Evolutionary conservation across 2,113 vertebrate species (phyloP).

Genomic region (Sylvilagus bachmani): DNA sequence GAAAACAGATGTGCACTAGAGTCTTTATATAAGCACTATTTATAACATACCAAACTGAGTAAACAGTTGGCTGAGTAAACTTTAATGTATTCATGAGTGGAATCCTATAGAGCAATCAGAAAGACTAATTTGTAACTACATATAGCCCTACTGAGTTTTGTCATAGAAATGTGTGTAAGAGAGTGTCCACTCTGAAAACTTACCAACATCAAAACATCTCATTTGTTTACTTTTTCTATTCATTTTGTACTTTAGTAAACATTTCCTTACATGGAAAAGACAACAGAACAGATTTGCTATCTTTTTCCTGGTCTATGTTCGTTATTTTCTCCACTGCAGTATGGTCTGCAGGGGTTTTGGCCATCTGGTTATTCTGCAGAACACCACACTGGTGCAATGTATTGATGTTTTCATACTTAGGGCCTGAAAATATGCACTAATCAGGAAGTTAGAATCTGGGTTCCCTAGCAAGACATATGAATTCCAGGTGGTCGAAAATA

Average conservation of each 20-base stretch:
- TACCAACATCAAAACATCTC: background rate
- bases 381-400: background rate
- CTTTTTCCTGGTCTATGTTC: background rate
- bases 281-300: background rate
- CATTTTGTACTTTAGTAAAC: background rate
- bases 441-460: background rate
- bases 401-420: fast-evolving
- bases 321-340: background rate
- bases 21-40: background rate
- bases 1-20: background rate
- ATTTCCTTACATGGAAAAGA: background rate
- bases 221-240: background rate
- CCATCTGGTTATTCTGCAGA: background rate
- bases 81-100: background rate
- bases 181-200: background rate
- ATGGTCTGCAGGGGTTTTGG: no score
- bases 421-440: no score
- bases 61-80: background rate
- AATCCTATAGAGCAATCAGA: background rate
- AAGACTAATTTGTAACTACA: background rate
- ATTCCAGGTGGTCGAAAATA: background rate
- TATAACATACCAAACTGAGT: background rate
- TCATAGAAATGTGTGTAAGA: fast-evolving
- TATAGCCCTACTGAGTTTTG: background rate
- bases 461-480: background rate